A percentile compares a stretch with the other conserved stretches of the same genome.
phyloP scores from a whole-genome alignment of 2,797 vertebrate species.

The Mycteria americana region DNA sequence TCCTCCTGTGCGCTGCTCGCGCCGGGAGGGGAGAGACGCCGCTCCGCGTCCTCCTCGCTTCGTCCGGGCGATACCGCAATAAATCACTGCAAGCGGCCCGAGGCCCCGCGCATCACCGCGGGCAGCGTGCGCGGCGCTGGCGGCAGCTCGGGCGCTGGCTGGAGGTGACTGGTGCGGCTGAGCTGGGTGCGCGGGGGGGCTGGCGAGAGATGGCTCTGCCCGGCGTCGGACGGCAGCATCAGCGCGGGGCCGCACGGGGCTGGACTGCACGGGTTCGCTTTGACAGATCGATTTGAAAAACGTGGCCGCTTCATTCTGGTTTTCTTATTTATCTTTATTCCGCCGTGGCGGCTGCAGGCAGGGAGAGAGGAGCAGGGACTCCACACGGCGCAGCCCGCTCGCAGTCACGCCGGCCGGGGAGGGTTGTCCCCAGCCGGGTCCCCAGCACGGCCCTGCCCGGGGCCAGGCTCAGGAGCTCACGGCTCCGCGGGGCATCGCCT shows the following conservation, averaged over 20 bases:
- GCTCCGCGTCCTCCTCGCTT: constrained; percentile 18
- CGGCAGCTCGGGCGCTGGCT: background rate
- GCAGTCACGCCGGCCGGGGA: rapidly evolving
- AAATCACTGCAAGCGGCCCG: constrained; percentile 66
- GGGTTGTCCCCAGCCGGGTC: background rate
- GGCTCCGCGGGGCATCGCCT: rapidly evolving
- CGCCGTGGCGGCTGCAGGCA: background rate
- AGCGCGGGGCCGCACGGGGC: background rate
- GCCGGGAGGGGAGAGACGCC: background rate
- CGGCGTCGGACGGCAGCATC: background rate
- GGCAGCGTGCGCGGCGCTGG: background rate
- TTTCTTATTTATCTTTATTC: background rate
- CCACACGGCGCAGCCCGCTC: rapidly evolving
- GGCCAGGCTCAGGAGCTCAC: background rate
- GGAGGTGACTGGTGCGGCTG: background rate
- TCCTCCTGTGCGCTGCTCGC: background rate
- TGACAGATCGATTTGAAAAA: background rate
- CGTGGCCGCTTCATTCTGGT: background rate
- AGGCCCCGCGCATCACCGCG: constrained; percentile 36
- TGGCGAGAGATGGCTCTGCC: background rate
- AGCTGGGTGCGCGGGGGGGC: background rate
- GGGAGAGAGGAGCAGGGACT: background rate
- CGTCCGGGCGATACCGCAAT: constrained; percentile 64
- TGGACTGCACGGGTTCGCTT: background rate
- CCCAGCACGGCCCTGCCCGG: background rate